A percentile compares a stretch with the other conserved stretches of the same genome.
Evolutionary conservation across 1,140 invertebrate genomes (phyloP).

Genomic region (Daktulosphaira vitifoliae): DNA sequence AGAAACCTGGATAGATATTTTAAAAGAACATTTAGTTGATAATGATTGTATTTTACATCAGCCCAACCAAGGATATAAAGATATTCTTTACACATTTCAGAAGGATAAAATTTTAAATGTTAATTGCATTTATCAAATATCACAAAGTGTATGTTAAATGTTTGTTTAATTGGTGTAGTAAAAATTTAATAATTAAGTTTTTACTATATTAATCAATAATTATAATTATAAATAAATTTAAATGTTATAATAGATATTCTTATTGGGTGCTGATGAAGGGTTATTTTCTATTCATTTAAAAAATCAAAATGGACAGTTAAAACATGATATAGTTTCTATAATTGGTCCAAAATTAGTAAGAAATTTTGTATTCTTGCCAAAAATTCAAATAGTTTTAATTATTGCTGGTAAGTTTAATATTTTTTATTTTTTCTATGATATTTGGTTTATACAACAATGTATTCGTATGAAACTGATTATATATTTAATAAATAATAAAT

Average conservation of each 20-base stretch:
- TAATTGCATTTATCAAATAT: constrained; percentile 25
- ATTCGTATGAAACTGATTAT: no score
- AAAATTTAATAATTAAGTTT: no score
- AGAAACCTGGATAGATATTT: background rate
- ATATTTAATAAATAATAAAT: background rate
- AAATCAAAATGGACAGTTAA: background rate
- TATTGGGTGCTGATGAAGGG: constrained; percentile 29
- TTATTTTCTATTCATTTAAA: constrained; percentile 30
- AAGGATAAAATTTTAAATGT: background rate
- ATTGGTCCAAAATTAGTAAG: constrained; percentile 21
- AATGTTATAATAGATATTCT: constrained; percentile 8
- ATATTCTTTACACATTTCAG: constrained; percentile 12
- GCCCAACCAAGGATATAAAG: constrained; percentile 6
- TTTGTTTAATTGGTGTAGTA: no score
- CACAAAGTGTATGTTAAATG: constrained; percentile 10
- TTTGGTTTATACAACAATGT: no score
- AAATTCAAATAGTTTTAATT: constrained; percentile 29
- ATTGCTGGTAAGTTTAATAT: constrained; percentile 19
- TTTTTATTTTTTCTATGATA: background rate
- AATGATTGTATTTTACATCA: background rate
- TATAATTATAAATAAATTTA: background rate
- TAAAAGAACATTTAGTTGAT: background rate
- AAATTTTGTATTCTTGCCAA: constrained; percentile 21
- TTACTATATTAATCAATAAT: background rate
- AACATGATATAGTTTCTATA: constrained; percentile 13